phyloP scores from a whole-genome alignment of 2,888 invertebrate species.

The Sphaeridia pumilis region DNA sequence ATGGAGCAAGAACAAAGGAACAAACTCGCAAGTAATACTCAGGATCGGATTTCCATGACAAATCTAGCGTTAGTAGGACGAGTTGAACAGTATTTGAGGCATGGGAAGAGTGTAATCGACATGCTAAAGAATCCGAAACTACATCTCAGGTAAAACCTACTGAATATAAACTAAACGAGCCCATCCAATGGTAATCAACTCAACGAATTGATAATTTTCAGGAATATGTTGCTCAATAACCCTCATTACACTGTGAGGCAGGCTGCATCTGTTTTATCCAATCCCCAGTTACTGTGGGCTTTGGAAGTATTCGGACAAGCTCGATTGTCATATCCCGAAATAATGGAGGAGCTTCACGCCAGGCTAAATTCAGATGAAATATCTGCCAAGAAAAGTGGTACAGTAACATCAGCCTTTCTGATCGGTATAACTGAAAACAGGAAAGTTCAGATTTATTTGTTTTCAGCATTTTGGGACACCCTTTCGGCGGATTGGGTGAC shows the following conservation, averaged over 20 bases:
- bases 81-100: conserved; percentile 30
- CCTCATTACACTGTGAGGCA: conserved; percentile 26
- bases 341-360: conserved; percentile 22
- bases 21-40: conserved; percentile 27
- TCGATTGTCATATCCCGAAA: conserved; percentile 26
- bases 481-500: conserved; percentile 31
- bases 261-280: conserved; percentile 22
- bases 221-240: conserved; percentile 25
- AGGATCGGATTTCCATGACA: conserved; percentile 31
- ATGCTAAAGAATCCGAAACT: conserved; percentile 23
- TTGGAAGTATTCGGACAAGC: conserved; percentile 20
- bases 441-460: too few relatives aligned
- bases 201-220: too few relatives aligned
- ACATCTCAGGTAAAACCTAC: conserved; percentile 20
- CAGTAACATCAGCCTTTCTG: too few relatives aligned
- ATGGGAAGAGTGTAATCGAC: conserved; percentile 23
- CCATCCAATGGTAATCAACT: too few relatives aligned
- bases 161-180: too few relatives aligned
- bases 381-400: conserved; percentile 15
- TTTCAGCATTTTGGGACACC: conserved; percentile 28
- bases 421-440: too few relatives aligned
- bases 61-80: conserved; percentile 28
- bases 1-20: conserved; percentile 32
- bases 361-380: neutral
- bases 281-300: conserved; percentile 31